These are phyloP conservation scores for Malachius bipustulatus DNA, from an alignment of 2,888 invertebrate species.

Conservation along the genomic window DNA sequence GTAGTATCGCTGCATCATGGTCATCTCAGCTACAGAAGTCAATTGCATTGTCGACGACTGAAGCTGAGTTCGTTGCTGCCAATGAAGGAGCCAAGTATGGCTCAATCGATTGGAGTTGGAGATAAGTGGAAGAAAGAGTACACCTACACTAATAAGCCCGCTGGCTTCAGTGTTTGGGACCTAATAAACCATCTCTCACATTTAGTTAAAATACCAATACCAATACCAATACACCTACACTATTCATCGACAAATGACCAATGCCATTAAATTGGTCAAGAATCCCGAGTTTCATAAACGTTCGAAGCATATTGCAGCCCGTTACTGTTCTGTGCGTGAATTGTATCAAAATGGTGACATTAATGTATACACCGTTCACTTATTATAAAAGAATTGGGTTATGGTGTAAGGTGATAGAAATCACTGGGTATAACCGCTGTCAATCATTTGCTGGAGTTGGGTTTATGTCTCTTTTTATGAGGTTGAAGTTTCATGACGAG, in stretches of 20 bases:
- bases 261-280: constrained; percentile 19
- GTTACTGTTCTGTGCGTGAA: constrained; percentile 18
- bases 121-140: constrained; percentile 10
- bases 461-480: too few species aligned
- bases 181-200: too few species aligned
- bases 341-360: constrained; percentile 18
- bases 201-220: too few species aligned
- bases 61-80: constrained; percentile 26
- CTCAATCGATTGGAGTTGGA: constrained; percentile 13
- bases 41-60: constrained; percentile 19
- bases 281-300: too few species aligned
- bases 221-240: constrained; percentile 5
- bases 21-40: constrained; percentile 13
- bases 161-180: too few species aligned
- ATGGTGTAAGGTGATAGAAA: too few species aligned
- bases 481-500: too few species aligned
- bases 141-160: too few species aligned
- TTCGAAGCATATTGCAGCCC: constrained; percentile 19
- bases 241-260: constrained; percentile 18
- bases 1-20: constrained; percentile 12
- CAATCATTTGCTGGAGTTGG: too few species aligned
- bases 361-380: too few species aligned
- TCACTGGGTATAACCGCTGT: constrained; percentile 17
- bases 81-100: constrained; percentile 19
- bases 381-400: too few species aligned